Conservation (phyloP, 2,888 invertebrate species). For the Idaea aversata region DNA sequence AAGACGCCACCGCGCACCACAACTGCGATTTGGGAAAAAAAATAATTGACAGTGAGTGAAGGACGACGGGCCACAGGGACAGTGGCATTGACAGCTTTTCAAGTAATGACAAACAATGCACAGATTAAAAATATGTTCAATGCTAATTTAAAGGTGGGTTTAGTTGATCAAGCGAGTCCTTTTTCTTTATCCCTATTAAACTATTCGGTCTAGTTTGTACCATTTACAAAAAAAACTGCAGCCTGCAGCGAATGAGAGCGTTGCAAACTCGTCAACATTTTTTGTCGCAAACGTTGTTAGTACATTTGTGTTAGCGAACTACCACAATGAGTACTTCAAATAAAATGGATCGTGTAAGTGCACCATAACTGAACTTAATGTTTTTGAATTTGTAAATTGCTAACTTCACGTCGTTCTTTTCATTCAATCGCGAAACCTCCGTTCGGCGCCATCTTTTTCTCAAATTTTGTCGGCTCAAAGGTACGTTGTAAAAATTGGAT, state of each 20-base stretch:
- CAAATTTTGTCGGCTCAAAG: constrained; percentile 68
- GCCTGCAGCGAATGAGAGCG: no score
- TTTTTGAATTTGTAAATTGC: constrained; percentile 2
- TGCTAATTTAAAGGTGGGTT: no score
- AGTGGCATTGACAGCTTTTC: not conserved
- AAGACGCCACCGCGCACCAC: not conserved
- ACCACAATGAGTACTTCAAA: no score
- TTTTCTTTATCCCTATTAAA: no score
- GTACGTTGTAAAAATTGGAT: constrained; percentile 57
- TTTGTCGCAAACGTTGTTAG: no score
- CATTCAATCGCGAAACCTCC: constrained; percentile 39
- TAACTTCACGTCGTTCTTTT: constrained; percentile 27
- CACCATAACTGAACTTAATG: not conserved
- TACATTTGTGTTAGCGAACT: no score
- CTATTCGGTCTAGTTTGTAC: no score
- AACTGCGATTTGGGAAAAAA: not conserved
- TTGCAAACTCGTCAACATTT: no score
- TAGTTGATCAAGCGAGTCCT: no score
- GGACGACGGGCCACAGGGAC: not conserved
- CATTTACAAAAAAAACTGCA: no score
- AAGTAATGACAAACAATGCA: not conserved
- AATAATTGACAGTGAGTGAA: not conserved
- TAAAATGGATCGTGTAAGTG: not conserved
- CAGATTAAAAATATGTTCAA: not conserved
- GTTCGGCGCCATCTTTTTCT: constrained; percentile 74